Percentiles rank a stretch among this genome's conserved stretches.
Evolutionary conservation across 1,140 invertebrate species (phyloP).

Genomic region (Diabrotica virgifera): DNA sequence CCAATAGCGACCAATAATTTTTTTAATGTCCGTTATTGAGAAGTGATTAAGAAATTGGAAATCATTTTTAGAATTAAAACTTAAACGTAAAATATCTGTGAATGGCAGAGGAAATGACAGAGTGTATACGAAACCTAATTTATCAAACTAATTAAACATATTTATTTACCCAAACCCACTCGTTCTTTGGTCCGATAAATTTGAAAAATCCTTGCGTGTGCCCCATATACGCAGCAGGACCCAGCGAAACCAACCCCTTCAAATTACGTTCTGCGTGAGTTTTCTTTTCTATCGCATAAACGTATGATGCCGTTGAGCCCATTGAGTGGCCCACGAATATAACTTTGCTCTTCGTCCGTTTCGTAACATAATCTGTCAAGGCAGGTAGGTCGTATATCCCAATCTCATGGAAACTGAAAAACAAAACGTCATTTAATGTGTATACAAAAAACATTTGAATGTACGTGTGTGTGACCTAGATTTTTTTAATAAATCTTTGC

Average conservation of each 20-base stretch:
- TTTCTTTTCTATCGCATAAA: slow-evolving; percentile 44
- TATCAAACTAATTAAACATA: too few species aligned
- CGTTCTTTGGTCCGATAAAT: slow-evolving; percentile 22
- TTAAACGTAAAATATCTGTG: too few species aligned
- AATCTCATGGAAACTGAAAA: slow-evolving; percentile 55
- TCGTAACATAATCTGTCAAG: slow-evolving; percentile 52
- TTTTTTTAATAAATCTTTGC: too few species aligned
- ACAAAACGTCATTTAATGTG: too few species aligned
- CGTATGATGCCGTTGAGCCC: slow-evolving; percentile 54
- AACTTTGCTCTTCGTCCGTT: slow-evolving; percentile 51
- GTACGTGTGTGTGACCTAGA: too few species aligned
- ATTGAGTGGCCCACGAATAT: slow-evolving; percentile 58
- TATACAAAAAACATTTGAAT: too few species aligned
- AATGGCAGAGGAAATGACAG: too few species aligned
- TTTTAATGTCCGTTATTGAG: too few species aligned
- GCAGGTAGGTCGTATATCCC: slow-evolving; percentile 57
- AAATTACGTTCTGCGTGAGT: slow-evolving; percentile 46
- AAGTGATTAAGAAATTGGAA: too few species aligned
- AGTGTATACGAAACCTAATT: too few species aligned
- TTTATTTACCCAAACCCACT: slow-evolving; percentile 26
- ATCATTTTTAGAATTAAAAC: too few species aligned
- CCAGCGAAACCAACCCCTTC: slow-evolving; percentile 60
- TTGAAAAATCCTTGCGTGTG: slow-evolving; percentile 52
- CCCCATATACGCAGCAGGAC: slow-evolving; percentile 67
- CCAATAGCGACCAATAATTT: too few species aligned